Evolutionary conservation across 2,888 invertebrate species (phyloP).

Genomic region (Onthophagus sagittarius): DNA sequence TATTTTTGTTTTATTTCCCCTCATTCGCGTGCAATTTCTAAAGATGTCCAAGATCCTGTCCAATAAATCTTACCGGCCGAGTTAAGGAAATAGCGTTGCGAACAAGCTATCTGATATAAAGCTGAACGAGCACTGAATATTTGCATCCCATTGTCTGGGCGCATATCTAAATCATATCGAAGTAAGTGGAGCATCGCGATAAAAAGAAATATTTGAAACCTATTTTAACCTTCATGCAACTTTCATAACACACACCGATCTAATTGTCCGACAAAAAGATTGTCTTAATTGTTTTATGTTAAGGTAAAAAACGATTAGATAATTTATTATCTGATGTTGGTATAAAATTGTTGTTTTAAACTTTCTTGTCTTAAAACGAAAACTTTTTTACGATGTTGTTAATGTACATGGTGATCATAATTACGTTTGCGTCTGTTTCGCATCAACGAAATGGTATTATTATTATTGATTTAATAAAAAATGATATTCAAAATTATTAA

Average conservation of each 20-base stretch:
- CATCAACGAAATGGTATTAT: neutral
- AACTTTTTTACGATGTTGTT: neutral
- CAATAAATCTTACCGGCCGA: neutral
- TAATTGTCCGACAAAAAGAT: too few relatives aligned
- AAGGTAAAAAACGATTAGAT: too few relatives aligned
- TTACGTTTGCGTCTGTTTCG: neutral
- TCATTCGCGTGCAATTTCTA: neutral
- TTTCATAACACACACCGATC: too few relatives aligned
- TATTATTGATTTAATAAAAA: too few relatives aligned
- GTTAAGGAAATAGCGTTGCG: neutral
- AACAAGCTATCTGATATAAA: neutral
- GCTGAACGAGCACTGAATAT: neutral
- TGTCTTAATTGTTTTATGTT: too few relatives aligned
- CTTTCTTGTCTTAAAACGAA: too few relatives aligned
- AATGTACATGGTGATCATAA: neutral
- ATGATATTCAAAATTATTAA: too few relatives aligned
- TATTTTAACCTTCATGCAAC: neutral
- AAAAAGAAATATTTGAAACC: neutral
- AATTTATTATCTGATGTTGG: too few relatives aligned
- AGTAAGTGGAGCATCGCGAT: neutral
- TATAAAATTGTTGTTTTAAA: too few relatives aligned
- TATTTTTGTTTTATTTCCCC: neutral
- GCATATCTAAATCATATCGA: neutral
- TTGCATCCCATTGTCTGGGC: neutral
- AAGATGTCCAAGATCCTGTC: neutral